Base-by-base conservation (phyloP, 2,888 invertebrate genomes). In the Nomada ruficornis region DNA sequence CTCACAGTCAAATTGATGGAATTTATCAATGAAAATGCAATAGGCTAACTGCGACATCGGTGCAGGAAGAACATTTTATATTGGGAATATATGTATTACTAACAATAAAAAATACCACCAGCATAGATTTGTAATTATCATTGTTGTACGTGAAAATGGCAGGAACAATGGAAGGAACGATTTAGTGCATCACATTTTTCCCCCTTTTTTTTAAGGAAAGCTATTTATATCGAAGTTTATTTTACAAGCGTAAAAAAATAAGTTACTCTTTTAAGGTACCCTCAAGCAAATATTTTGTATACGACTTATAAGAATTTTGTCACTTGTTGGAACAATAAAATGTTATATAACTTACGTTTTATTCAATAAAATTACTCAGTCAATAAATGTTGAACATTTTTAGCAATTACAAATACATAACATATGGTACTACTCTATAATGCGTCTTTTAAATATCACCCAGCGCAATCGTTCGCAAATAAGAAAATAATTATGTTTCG, bases 201-300 rank as follows among this genome's bases (percentile, higher is more conserved):
- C 5, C 26, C 7, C 44, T 64, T 42, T 52, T 67, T 64, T 50
- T 60, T 54, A 29, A 55, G 77, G 15, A 62, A 57, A 65, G 70
- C 2, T n/a, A 67, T 80, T 81, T 80, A 73, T 63, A 79, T 77
- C 79, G 75, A 77, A 82, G 57, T 73, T 77, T 68, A 83, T 80
- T 67, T 15, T 64, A 75, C 55, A 78, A 77, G 75, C 68, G 64
- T 29, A 75, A 69, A 71, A 77, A 77, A 76, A 84, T 84, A 84
- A 73, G 70, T 84, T 75, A 75, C 67, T 78, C 20, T 52, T 23
- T 72, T 75, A 73, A 76, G 76, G 55, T 70, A 77, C 44, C 7
- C 57, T 62, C 36, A 36, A 67, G 68, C 50, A 55, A 62, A 75
- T 63, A 81, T 76, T 71, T 71, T 60, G 5, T 52, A 71, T 71